phyloP scores from a whole-genome alignment of 2,797 vertebrate genomes.

The Argyrosomus regius region DNA sequence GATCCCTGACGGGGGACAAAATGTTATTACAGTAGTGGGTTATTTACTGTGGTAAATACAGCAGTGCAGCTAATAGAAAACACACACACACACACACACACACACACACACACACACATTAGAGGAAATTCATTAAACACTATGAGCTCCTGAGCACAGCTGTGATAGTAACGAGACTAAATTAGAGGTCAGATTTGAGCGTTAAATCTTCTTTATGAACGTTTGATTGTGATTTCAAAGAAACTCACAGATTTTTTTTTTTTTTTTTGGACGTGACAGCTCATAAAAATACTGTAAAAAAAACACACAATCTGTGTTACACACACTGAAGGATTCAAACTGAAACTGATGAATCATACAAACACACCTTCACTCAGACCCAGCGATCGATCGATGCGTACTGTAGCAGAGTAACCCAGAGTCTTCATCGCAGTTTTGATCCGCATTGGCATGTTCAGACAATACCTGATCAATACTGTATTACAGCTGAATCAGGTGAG shows the following conservation, averaged over 20 bases:
- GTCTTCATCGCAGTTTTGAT: constrained; percentile 51
- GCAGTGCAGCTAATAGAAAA: constrained; percentile 12
- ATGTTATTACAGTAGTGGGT: constrained; percentile 13
- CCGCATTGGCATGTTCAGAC: constrained; percentile 32
- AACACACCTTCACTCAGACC: constrained; percentile 38
- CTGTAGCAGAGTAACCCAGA: constrained; percentile 7
- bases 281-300: constrained; percentile 23
- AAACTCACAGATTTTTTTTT: background rate
- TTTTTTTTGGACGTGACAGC: constrained; percentile 19
- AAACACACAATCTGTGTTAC: constrained; percentile 16
- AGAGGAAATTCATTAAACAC: constrained; percentile 23
- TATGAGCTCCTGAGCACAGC: background rate
- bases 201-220: constrained; percentile 27
- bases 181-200: constrained; percentile 6
- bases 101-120: constrained; percentile 17
- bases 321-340: constrained; percentile 21
- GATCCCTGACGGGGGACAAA: constrained; percentile 31
- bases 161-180: constrained; percentile 6
- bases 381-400: constrained; percentile 31
- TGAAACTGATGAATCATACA: constrained; percentile 39
- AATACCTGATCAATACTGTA: constrained; percentile 50
- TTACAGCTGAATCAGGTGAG: constrained; percentile 44
- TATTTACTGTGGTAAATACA: constrained; percentile 32
- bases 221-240: constrained; percentile 32
- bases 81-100: constrained; percentile 8